Evolutionary conservation across 2,113 vertebrate genomes (phyloP).

Genomic region (Bujurquina vittata): DNA sequence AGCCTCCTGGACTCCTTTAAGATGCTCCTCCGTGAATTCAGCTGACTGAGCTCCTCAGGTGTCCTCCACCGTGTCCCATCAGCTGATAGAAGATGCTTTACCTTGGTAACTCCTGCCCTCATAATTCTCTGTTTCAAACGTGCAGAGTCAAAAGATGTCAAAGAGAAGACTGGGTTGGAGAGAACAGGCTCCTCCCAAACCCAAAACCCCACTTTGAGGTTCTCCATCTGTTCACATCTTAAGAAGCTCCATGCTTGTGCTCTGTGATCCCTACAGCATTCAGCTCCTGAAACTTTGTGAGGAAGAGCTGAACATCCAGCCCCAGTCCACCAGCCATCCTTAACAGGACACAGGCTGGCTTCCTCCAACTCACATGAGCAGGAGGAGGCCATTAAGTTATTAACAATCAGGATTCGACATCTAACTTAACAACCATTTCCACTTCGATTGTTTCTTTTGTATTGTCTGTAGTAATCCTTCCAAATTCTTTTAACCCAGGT

Average conservation of each 20-base stretch:
- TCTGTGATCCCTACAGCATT: neutral
- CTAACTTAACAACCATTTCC: too few relatives aligned
- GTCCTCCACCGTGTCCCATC: neutral
- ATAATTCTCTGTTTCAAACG: neutral
- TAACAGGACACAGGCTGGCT: neutral
- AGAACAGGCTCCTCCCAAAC: neutral
- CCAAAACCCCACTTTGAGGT: neutral
- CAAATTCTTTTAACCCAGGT: too few relatives aligned
- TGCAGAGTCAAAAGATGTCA: neutral
- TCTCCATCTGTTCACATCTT: neutral
- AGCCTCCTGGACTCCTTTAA: neutral
- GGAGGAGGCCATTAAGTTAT: too few relatives aligned
- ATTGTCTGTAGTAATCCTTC: too few relatives aligned
- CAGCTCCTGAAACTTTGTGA: neutral
- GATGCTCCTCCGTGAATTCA: too few relatives aligned
- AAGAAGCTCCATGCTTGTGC: neutral
- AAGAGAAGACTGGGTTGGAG: neutral
- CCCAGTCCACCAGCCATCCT: neutral
- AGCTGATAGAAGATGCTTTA: neutral
- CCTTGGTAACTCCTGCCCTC: neutral
- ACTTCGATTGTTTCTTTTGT: neutral
- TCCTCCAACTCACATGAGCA: neutral
- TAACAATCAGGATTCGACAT: too few relatives aligned
- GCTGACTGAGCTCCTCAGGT: neutral
- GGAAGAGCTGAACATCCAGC: neutral